phyloP scores from a whole-genome alignment of 2,888 invertebrate genomes.

The Erebia ligea region DNA sequence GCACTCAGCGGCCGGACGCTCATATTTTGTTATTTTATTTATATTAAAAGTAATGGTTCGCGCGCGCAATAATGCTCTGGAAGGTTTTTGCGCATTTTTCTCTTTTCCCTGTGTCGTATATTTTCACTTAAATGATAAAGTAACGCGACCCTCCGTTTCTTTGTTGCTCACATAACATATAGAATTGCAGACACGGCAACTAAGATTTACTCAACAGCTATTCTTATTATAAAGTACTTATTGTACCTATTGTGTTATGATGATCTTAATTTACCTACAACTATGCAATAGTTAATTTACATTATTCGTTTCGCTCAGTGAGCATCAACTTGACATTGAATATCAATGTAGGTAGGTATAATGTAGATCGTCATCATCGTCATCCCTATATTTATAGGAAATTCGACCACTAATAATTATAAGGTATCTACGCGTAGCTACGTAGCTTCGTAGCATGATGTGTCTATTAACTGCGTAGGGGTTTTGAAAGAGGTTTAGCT shows the following conservation, averaged over 20 bases:
- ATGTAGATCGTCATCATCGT: background rate
- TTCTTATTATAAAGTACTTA: background rate
- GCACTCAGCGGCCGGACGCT: slow-evolving; percentile 82
- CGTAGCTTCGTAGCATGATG: background rate
- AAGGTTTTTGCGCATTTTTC: slow-evolving; percentile 79
- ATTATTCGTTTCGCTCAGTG: background rate
- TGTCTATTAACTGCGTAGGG: background rate
- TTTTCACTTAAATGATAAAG: slow-evolving; percentile 82
- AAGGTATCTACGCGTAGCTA: background rate
- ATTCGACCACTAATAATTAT: background rate
- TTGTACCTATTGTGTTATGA: background rate
- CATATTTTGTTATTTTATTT: slow-evolving; percentile 84
- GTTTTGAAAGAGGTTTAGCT: background rate
- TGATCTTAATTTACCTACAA: background rate
- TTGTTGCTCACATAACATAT: slow-evolving; percentile 48
- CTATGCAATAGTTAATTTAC: background rate
- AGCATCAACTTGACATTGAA: background rate
- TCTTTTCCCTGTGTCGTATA: slow-evolving; percentile 77
- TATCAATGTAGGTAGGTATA: no score
- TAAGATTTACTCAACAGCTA: slow-evolving; percentile 6
- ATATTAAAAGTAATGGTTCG: slow-evolving; percentile 82
- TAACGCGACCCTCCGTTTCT: slow-evolving; percentile 72
- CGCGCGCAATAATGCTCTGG: slow-evolving; percentile 76
- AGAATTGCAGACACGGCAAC: slow-evolving; percentile 12
- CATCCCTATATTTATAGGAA: background rate